These are phyloP conservation scores for Lutraria lutraria DNA, from an alignment of 2,888 invertebrate genomes.

Conservation along the genomic window DNA sequence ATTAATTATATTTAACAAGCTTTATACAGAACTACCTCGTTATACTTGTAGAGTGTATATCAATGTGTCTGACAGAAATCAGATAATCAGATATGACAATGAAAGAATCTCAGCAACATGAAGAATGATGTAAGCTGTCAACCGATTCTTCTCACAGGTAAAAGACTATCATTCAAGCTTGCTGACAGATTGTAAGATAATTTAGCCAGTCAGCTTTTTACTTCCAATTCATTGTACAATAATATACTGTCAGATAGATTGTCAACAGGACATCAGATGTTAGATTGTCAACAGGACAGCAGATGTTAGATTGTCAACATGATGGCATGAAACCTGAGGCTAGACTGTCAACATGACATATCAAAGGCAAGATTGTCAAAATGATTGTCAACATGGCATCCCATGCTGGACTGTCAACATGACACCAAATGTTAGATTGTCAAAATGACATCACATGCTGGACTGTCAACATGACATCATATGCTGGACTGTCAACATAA, in stretches of 20 bases:
- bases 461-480: background rate
- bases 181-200: background rate
- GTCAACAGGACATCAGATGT: background rate
- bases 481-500: background rate
- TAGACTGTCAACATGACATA: background rate
- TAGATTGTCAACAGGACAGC: background rate
- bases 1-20: background rate
- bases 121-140: background rate
- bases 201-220: background rate
- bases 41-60: background rate
- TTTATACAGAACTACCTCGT: background rate
- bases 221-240: background rate
- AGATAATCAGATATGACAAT: background rate
- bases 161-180: background rate
- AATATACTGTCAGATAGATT: background rate
- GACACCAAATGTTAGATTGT: background rate
- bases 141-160: background rate
- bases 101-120: background rate
- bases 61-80: background rate
- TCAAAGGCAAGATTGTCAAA: background rate
- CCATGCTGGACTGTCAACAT: background rate
- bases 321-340: background rate
- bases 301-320: background rate
- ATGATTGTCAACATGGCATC: background rate
- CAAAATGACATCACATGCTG: background rate